Percentiles rank a stretch among this genome's conserved stretches.
phyloP scores from a whole-genome alignment of 2,113 vertebrate genomes.

The Ranitomeya variabilis region DNA sequence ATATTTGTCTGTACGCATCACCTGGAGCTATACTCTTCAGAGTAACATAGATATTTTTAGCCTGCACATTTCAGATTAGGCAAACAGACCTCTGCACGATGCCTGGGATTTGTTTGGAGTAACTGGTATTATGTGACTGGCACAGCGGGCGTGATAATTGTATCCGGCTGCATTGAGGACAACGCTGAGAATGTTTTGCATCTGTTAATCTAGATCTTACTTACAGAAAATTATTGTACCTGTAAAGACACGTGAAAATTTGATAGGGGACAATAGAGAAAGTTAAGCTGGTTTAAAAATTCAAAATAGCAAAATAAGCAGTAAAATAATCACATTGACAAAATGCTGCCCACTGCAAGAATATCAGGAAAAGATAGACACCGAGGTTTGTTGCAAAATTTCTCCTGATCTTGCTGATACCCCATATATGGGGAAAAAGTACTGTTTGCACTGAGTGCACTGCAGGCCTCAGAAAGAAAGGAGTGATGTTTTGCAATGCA shows the following conservation, averaged over 20 bases:
- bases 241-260: background rate
- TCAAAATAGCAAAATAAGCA: background rate
- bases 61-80: conserved; percentile 1
- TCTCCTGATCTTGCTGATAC: too few species aligned
- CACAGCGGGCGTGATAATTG: conserved; percentile 36
- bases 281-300: background rate
- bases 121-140: conserved; percentile 24
- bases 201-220: conserved; percentile 22
- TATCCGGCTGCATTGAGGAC: conserved; percentile 18
- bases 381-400: too few species aligned
- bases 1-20: conserved; percentile 33
- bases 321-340: background rate
- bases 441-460: too few species aligned
- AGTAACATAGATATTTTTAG: conserved; percentile 34
- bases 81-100: background rate
- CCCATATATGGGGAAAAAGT: too few species aligned
- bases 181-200: conserved; percentile 17
- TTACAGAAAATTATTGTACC: conserved; percentile 14
- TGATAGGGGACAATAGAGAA: background rate
- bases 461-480: too few species aligned
- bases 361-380: too few species aligned
- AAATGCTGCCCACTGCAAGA: background rate
- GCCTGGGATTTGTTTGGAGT: background rate
- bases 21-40: background rate
- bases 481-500: too few species aligned